Evolutionary conservation across 2,113 vertebrate genomes (phyloP), one percentile per base, ranked within the genome.

Genomic region (Herpetotheres cachinnans): DNA sequence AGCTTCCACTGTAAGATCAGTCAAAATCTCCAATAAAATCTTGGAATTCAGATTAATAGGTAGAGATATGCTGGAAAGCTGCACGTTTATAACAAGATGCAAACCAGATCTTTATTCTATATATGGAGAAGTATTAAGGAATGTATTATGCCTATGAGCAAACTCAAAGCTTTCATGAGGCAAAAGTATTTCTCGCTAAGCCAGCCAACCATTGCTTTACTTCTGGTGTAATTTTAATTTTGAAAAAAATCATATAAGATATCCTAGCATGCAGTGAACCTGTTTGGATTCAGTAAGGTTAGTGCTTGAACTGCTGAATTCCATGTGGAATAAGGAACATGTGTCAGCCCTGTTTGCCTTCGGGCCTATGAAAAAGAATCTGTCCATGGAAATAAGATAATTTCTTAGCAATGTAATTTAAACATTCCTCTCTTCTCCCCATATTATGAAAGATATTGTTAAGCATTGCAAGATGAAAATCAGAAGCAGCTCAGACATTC

Each of bases 391-490:
- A 95, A 87, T 86, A 82, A 67, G 30, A 59, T 56, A 81, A 92
- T 92, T 95, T 91, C 82, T 91, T 62, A 80, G 58, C 70, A 77
- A 71, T 76, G 44, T 34, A n/a, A 72, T 65, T 91, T 86, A 91
- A 96, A 78, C 24, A 52, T 79, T 78, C 58, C 47, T 90, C 47
- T 62, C 71, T 56, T 92, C 36, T 93, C 18, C 36, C 10, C 11
- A 15, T 70, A 79, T 49, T 63, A 80, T 49, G 77, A 95, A 82
- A 83, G 38, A 86, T 40, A 74, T 30, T 62, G 54, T 92, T 86
- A 94, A 83, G 42, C 58, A 73, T 52, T 91, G 27, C 42, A 95
- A 92, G 87, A 91, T 25, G 78, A 86, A 95, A 87, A 87, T 96
- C 62, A 81, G 86, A 97, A 79, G 56, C 55, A 85, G 42, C 56